phyloP scores from a whole-genome alignment of 2,797 vertebrate genomes.

The Sebastiscus tertius region DNA sequence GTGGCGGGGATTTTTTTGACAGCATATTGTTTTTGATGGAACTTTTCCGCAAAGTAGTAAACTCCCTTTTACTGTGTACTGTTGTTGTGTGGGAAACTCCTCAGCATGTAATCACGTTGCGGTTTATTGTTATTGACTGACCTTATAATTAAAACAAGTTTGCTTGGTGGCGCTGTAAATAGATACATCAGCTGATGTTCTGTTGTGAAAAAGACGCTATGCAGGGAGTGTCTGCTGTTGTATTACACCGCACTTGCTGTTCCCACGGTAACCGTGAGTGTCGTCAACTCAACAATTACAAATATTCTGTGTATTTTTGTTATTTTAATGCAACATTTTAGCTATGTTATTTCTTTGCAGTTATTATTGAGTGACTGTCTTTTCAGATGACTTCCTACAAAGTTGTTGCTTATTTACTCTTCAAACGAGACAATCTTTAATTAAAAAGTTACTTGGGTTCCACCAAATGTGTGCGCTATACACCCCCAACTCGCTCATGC shows the following conservation, averaged over 20 bases:
- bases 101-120: background rate
- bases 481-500: background rate
- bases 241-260: background rate
- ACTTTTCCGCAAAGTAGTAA: background rate
- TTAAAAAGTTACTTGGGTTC: constrained; percentile 25
- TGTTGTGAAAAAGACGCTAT: background rate
- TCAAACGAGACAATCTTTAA: constrained; percentile 19
- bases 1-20: background rate
- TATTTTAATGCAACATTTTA: background rate
- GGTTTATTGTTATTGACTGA: background rate
- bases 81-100: background rate
- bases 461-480: background rate
- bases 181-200: background rate
- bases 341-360: background rate
- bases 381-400: background rate
- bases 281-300: background rate
- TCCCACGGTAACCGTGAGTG: background rate
- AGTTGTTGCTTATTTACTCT: background rate
- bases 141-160: background rate
- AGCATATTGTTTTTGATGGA: background rate
- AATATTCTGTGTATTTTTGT: background rate
- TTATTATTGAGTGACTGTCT: background rate
- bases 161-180: background rate
- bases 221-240: background rate
- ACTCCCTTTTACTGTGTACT: background rate